Conservation (phyloP, 2,113 vertebrate species). For the Rhagologus leucostigma region DNA sequence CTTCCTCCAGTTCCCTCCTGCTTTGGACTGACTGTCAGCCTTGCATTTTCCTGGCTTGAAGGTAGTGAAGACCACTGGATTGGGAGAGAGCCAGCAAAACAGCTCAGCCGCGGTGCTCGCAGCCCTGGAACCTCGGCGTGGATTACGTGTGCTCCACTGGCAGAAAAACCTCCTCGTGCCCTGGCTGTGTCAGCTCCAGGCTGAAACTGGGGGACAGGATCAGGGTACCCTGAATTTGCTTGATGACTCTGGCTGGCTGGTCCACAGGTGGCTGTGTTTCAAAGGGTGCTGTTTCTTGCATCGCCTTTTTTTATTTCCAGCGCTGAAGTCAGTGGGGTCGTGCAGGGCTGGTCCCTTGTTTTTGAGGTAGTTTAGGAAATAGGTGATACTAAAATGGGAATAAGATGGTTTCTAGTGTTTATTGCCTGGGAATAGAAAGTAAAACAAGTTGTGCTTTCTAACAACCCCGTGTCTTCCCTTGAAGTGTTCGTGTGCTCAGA, state of each 20-base stretch:
- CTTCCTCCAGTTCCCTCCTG: not conserved
- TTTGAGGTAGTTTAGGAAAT: not conserved
- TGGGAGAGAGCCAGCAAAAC: not conserved
- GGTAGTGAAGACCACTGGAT: not conserved
- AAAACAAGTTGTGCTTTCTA: not conserved
- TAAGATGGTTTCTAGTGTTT: not conserved
- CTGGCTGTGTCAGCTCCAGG: not conserved
- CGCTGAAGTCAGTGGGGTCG: not conserved
- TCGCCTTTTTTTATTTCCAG: not conserved
- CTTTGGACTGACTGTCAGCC: conserved; percentile 10
- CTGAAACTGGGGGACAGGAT: not conserved
- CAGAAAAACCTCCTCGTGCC: not conserved
- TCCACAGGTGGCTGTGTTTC: not conserved
- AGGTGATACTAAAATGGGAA: not conserved
- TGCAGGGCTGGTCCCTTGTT: not conserved
- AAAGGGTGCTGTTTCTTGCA: not conserved
- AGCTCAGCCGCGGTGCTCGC: accelerated
- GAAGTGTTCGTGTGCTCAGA: not conserved
- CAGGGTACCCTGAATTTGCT: not conserved
- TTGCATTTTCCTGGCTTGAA: not conserved
- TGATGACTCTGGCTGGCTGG: not conserved
- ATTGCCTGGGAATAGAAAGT: not conserved
- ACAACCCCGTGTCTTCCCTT: not conserved
- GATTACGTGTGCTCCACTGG: accelerated
- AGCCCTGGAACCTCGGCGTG: not conserved